These are phyloP conservation scores for Callipepla squamata DNA, from an alignment of 2,113 vertebrate genomes.

Conservation along the genomic window DNA sequence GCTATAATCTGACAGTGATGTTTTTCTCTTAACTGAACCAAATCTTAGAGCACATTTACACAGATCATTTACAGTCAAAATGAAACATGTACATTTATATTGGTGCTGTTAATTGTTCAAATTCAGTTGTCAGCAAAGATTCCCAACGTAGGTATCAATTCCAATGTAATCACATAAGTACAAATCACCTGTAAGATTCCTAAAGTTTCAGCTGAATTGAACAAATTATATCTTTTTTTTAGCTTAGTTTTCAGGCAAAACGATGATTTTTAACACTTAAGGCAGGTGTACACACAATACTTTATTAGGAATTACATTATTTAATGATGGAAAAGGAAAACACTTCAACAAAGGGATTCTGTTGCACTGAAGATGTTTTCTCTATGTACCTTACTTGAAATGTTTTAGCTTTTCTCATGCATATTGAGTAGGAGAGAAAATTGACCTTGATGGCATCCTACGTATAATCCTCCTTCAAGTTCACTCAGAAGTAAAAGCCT, in stretches of 20 bases:
- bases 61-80: neutral
- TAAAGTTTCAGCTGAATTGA: neutral
- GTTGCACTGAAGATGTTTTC: rapidly evolving
- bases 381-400: rapidly evolving
- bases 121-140: neutral
- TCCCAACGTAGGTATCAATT: neutral
- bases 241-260: neutral
- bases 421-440: neutral
- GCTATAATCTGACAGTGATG: neutral
- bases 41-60: neutral
- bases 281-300: rapidly evolving
- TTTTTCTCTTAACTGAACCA: neutral
- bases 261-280: neutral
- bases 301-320: neutral
- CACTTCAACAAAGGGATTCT: neutral
- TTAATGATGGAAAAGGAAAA: neutral
- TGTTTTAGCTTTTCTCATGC: neutral
- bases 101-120: neutral
- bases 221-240: neutral
- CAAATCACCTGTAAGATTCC: neutral
- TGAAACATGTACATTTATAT: neutral
- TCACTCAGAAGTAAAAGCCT: neutral
- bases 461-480: neutral
- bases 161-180: neutral
- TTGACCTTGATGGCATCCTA: neutral